Evolutionary conservation across 1,140 invertebrate species (phyloP), one percentile per base, ranked within the genome.

Genomic region (Platorchestia sp.): DNA sequence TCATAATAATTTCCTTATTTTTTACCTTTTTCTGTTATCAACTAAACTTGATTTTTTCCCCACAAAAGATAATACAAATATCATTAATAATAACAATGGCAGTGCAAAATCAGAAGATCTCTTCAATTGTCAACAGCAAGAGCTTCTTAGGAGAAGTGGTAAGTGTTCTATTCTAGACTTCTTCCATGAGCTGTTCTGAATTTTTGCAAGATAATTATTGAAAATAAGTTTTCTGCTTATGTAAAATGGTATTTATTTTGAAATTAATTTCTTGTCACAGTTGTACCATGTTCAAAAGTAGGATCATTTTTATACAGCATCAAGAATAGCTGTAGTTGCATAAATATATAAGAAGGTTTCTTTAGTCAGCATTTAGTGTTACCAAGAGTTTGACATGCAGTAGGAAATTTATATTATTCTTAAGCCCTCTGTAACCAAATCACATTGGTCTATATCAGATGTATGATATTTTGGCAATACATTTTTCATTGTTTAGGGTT

Each of bases 71-170:
- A 75, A 27, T 22, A 14, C 14, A 75, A 27, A 75, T 75, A 75
- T 36, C 36, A 22, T 36, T 36, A 75, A 36, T 75, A 1, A 75
- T 3, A 93, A 93, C 40, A 93, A 93, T 93, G 91, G 91, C 45
- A 36, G 36, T 47, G 7, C 45, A 42, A 45, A 93, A 93, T 44
- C 41, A 47, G 40, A 93, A 93, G 44, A 93, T 93, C 27, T 93
- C 91, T 93, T 93, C 91, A 5, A 7, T 93, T 0, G 36, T 93
- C 19, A 93, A 93, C 91, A 93, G 91, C 40, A 27, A 93, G 10
- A 93, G 91, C 91, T 93, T 93, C 45, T 47, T 93, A 93, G 91
- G 91, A 93, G 91, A 93, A 42, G 40, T n/a, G 43, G 91, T 93
- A 41, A 93, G 91, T 90, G 7, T 42, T 36, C 41, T 19, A 42